phyloP scores from a whole-genome alignment of 2,113 vertebrate species.

The Motacilla tschutschensis region DNA sequence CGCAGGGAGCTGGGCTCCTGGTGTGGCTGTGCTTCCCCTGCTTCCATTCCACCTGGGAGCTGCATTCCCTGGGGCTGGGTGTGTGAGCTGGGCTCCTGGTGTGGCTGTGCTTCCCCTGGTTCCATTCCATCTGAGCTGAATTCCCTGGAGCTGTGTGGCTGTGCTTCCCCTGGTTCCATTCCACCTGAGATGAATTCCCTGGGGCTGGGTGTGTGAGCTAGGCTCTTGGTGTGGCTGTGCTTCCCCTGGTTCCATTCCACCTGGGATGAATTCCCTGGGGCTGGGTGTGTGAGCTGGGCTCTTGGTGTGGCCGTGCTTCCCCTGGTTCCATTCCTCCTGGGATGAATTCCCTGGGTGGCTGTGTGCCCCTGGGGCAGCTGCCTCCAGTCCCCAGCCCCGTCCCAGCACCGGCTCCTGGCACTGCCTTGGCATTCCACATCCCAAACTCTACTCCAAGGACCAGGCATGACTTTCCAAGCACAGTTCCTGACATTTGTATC shows the following conservation, averaged over 20 bases:
- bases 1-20: background rate
- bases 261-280: too few relatives aligned
- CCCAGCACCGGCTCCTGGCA: background rate
- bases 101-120: too few relatives aligned
- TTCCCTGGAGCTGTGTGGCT: background rate
- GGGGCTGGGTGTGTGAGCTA: background rate
- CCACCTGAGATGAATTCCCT: background rate
- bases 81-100: background rate
- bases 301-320: background rate
- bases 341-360: background rate
- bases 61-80: background rate
- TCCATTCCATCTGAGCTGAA: too few relatives aligned
- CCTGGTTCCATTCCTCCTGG: background rate
- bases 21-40: background rate
- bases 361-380: background rate
- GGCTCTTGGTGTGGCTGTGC: too few relatives aligned
- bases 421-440: background rate
- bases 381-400: background rate
- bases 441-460: slow-evolving; percentile 35
- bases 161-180: background rate
- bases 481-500: slow-evolving; percentile 70
- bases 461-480: slow-evolving; percentile 69
- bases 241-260: too few relatives aligned
- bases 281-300: background rate
- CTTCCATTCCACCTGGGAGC: background rate